These are phyloP conservation scores for Leucoma salicis DNA, from an alignment of 2,888 invertebrate species.

Conservation along the genomic window DNA sequence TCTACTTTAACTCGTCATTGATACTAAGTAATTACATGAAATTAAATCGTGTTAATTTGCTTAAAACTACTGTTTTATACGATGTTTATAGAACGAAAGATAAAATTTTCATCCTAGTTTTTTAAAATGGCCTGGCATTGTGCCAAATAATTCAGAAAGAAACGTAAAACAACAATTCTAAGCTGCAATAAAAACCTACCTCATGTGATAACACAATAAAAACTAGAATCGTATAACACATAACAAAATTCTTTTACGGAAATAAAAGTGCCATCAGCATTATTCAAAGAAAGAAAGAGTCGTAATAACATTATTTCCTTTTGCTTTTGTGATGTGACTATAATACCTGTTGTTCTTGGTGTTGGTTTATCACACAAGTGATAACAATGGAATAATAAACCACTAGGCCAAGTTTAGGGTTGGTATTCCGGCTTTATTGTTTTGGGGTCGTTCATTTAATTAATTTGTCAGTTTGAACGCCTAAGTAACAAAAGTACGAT, in stretches of 20 bases:
- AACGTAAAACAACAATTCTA: constrained; percentile 5
- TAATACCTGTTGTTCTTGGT: constrained; percentile 37
- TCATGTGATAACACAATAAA: constrained; percentile 31
- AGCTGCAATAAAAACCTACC: constrained; percentile 21
- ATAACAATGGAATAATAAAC: constrained; percentile 37
- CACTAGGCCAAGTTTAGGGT: constrained; percentile 32
- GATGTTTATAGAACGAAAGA: too few relatives aligned
- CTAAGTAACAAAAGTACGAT: constrained; percentile 28
- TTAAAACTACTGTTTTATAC: too few relatives aligned
- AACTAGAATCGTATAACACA: constrained; percentile 21
- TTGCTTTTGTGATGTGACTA: constrained; percentile 22
- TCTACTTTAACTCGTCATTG: too few relatives aligned
- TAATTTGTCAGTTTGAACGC: constrained; percentile 35
- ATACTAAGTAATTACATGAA: too few relatives aligned
- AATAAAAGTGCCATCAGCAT: constrained; percentile 29
- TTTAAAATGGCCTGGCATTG: constrained; percentile 11
- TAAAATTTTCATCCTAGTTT: too few relatives aligned
- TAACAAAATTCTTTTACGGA: constrained; percentile 27
- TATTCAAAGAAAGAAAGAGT: constrained; percentile 26
- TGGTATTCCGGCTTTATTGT: constrained; percentile 34
- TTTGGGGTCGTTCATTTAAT: constrained; percentile 36
- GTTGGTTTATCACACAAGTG: constrained; percentile 31
- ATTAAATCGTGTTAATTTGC: too few relatives aligned
- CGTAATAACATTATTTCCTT: constrained; percentile 27
- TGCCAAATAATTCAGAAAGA: constrained; percentile 13